Conservation (phyloP, 23 tunicate genomes). For the Trididemnum miniatum region DNA sequence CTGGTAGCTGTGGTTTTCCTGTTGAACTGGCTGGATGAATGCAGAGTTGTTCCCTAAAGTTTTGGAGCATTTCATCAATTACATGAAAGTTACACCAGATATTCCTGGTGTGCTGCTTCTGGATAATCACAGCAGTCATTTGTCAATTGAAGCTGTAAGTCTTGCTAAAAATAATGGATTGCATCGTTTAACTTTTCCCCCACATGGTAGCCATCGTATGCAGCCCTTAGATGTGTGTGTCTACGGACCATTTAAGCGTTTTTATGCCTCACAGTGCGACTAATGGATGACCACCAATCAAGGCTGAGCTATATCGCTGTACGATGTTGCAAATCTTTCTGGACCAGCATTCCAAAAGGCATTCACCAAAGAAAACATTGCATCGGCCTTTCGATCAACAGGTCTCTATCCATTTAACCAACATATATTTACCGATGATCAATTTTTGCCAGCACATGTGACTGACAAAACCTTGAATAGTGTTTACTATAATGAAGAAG, state of each 20-base stretch:
- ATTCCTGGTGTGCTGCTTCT: conserved; percentile 6
- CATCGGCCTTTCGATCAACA: not conserved
- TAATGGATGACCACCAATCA: conserved; percentile 15
- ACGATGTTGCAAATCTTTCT: conserved; percentile 22
- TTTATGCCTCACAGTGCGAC: conserved; percentile 2
- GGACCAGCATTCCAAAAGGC: conserved; percentile 4
- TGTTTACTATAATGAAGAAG: too few relatives aligned
- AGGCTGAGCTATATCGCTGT: not conserved
- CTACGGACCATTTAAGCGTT: conserved; percentile 41
- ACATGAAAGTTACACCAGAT: conserved; percentile 12
- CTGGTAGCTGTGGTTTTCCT: conserved; percentile 16
- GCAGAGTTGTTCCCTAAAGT: conserved; percentile 6
- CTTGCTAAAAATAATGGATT: conserved; percentile 28
- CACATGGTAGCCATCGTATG: conserved; percentile 35
- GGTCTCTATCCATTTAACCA: conserved; percentile 8
- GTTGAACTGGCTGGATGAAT: conserved; percentile 12
- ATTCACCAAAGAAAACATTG: conserved; percentile 20
- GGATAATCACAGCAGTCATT: conserved; percentile 5
- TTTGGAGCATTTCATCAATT: conserved; percentile 17
- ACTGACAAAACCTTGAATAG: too few relatives aligned
- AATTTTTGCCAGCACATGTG: not conserved
- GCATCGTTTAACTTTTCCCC: conserved; percentile 40
- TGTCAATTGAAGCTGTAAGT: not conserved
- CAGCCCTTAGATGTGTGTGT: conserved; percentile 49
- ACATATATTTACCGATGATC: not conserved